Conservation (phyloP, 1,140 invertebrate species). For the Hyphantria cunea region DNA sequence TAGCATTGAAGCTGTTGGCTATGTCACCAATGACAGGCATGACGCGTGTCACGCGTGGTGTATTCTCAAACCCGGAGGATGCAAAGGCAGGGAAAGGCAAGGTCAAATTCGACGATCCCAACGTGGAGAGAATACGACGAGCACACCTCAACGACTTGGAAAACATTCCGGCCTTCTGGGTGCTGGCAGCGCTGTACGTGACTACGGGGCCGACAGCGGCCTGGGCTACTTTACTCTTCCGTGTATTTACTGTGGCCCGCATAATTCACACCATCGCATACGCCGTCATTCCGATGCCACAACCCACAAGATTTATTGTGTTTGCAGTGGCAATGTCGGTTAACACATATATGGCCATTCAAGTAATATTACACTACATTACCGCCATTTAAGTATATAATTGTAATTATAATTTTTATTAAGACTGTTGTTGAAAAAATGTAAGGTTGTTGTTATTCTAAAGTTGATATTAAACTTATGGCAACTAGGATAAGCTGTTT, state of each 20-base stretch:
- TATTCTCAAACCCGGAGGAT: slow-evolving; percentile 64
- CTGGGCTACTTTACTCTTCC: slow-evolving; percentile 83
- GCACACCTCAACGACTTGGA: slow-evolving; percentile 88
- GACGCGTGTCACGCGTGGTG: slow-evolving; percentile 65
- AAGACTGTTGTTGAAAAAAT: too few relatives aligned
- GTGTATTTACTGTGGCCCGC: slow-evolving; percentile 83
- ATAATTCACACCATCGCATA: slow-evolving; percentile 87
- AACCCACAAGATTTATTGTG: slow-evolving; percentile 53
- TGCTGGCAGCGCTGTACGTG: slow-evolving; percentile 84
- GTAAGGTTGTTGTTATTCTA: too few relatives aligned
- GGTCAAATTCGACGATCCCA: slow-evolving; percentile 71
- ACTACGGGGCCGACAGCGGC: slow-evolving; percentile 81
- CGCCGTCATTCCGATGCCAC: slow-evolving; percentile 67
- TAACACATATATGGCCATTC: slow-evolving; percentile 60
- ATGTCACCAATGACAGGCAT: slow-evolving; percentile 79
- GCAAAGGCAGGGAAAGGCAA: slow-evolving; percentile 57
- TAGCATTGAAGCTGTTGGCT: slow-evolving; percentile 81
- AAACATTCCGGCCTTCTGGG: slow-evolving; percentile 85
- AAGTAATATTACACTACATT: slow-evolving; percentile 54
- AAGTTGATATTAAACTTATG: too few relatives aligned
- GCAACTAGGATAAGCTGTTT: too few relatives aligned
- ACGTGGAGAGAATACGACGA: slow-evolving; percentile 78
- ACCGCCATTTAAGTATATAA: slow-evolving; percentile 51
- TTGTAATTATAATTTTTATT: too few relatives aligned
- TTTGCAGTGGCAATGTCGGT: slow-evolving; percentile 49